phyloP scores from a whole-genome alignment of 2,113 vertebrate genomes.

The Leptobrachium ailaonicum region DNA sequence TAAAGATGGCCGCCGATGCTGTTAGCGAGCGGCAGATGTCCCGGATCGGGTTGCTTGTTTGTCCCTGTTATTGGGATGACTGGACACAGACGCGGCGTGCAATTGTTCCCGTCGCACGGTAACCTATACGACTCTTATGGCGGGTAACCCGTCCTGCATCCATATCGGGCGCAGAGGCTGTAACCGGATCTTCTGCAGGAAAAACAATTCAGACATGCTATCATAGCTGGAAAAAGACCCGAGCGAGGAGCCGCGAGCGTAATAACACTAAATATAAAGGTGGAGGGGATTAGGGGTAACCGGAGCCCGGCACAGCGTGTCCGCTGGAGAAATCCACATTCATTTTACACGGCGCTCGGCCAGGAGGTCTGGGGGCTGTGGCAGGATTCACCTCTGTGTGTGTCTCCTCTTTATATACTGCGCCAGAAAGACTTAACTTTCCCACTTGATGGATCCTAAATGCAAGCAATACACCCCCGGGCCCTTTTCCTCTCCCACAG shows the following conservation, averaged over 20 bases:
- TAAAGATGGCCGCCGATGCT: conserved; percentile 55
- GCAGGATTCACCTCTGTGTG: no score
- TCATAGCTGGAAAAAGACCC: conserved; percentile 24
- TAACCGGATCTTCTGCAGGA: conserved; percentile 53
- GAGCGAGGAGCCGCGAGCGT: conserved; percentile 2
- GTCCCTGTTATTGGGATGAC: conserved; percentile 66
- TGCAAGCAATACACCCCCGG: no score
- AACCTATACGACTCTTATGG: conserved; percentile 49
- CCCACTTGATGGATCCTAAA: no score
- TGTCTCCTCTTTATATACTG: no score
- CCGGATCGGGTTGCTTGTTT: conserved; percentile 76
- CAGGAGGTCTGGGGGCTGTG: no score
- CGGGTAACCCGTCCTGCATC: conserved; percentile 56
- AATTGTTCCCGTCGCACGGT: conserved; percentile 61
- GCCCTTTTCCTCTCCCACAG: no score
- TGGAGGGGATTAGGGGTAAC: conserved; percentile 44
- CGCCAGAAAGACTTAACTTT: no score
- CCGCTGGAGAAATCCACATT: conserved; percentile 17
- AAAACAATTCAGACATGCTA: conserved; percentile 7
- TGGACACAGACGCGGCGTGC: conserved; percentile 46
- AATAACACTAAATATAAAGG: conserved; percentile 49
- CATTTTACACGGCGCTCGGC: no score
- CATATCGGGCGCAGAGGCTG: conserved; percentile 54
- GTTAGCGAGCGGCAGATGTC: conserved; percentile 68
- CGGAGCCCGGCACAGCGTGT: conserved; percentile 21